Base-by-base conservation (phyloP, 2,797 vertebrate species). In the Telmatherina bonti region DNA sequence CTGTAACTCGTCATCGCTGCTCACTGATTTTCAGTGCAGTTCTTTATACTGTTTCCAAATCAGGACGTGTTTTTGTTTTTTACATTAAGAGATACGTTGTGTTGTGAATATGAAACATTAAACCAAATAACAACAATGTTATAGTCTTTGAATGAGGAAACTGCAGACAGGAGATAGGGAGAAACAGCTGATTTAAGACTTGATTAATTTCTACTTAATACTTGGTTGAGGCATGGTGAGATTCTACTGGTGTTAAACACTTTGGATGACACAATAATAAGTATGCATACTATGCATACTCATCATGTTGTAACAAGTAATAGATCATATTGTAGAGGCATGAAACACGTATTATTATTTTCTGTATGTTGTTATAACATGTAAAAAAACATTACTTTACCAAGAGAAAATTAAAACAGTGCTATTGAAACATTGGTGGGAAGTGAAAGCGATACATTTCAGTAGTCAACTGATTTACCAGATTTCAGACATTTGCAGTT, bases 21-120 rank as follows among this genome's bases (percentile, higher is more conserved):
- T 22, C 1, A 9, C 2, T 24, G 22, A n/a, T 2, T 7, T 53
- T 31, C 6, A 27, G 10, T 26, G 13, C 0, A 7, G 22, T 54
- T 57, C 63, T 30, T 41, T 35, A 9, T 41, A 9, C 18, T 15
- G 63, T 51, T 58, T 78, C 16, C 2, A n/a, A 56, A 57, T n/a
- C n/a, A n/a, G n/a, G n/a, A n/a, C n/a, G 7, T 36, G n/a, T 33
- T 61, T n/a, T 0, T 7, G 4, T 60, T 56, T n/a, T 62, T 2
- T 65, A 7, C n/a, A 36, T 12, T 36, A 36, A 36, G 35, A 36
- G 2, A 36, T 12, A 36, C 3, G 12, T 36, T 36, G 12, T 12
- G 35, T 13, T 13, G 12, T 36, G 35, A 36, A 36, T 36, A 12
- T 36, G 35, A 12, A 12, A 12, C 4, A 36, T 36, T 3, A 36